Conservation (phyloP, 2,797 vertebrate species). For the Todus mexicanus region DNA sequence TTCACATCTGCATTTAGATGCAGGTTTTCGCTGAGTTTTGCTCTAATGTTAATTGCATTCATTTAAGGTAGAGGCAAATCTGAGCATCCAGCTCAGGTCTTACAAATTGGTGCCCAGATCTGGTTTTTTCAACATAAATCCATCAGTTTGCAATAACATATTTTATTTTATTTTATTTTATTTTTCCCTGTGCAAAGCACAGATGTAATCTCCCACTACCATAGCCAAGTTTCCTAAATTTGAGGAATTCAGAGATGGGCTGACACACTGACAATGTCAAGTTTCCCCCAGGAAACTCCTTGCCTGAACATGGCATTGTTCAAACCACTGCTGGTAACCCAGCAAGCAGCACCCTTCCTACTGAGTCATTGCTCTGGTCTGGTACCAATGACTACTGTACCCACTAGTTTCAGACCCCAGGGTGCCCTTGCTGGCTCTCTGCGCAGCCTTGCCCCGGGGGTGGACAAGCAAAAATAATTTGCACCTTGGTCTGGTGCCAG, state of each 20-base stretch:
- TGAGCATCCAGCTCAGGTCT: neutral
- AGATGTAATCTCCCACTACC: neutral
- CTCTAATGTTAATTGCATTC: neutral
- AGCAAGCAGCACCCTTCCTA: neutral
- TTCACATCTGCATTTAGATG: neutral
- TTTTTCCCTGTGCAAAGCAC: accelerated
- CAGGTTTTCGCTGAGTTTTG: neutral
- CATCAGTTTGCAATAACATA: neutral
- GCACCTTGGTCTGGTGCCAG: neutral
- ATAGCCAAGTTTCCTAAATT: neutral
- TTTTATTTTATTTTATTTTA: neutral
- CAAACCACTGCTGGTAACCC: neutral
- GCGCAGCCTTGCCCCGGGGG: neutral
- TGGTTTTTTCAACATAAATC: neutral
- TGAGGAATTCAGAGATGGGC: neutral
- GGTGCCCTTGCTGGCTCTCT: neutral
- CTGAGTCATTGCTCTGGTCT: neutral
- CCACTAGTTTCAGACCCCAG: neutral
- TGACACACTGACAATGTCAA: neutral
- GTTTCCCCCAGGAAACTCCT: neutral
- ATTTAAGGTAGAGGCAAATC: neutral
- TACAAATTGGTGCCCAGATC: neutral
- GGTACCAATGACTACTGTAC: neutral
- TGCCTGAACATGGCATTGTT: neutral
- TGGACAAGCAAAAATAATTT: neutral